Percentiles rank a stretch among this genome's conserved stretches.
These are phyloP conservation scores for Chrysaora quinquecirrha DNA, from an alignment of 30 jellyfish, hydroid and myxozoan genomes.

Conservation along the genomic window DNA sequence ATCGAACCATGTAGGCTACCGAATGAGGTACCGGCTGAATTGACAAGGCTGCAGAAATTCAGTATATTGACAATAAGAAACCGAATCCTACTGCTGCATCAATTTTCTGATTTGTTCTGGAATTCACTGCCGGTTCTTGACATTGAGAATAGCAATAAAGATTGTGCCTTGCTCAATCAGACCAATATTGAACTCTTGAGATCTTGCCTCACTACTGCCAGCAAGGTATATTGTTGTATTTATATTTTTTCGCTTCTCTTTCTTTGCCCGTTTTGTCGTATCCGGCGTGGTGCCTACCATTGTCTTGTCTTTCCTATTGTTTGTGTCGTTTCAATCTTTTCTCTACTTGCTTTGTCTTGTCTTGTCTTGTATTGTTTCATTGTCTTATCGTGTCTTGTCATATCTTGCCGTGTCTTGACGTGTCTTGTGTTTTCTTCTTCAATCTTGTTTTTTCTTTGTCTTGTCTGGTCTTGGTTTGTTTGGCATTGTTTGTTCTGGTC, in stretches of 20 bases:
- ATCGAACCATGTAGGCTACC: conserved; percentile 77
- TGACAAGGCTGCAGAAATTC: conserved; percentile 69
- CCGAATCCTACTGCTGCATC: conserved; percentile 72
- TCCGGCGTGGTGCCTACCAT: too few relatives aligned
- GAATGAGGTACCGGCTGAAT: conserved; percentile 71
- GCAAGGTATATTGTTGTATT: conserved; percentile 69
- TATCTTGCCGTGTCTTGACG: not conserved
- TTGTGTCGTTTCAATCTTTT: too few relatives aligned
- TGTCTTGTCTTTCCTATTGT: too few relatives aligned
- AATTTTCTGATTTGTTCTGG: conserved; percentile 77
- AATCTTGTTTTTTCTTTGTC: not conserved
- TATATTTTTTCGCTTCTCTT: not conserved
- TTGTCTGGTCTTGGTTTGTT: too few relatives aligned
- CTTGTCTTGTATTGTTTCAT: too few relatives aligned
- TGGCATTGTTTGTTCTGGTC: too few relatives aligned
- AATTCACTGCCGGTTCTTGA: conserved; percentile 67
- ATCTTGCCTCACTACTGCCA: conserved; percentile 44
- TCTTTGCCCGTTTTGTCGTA: not conserved
- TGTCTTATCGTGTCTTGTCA: not conserved
- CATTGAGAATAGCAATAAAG: conserved; percentile 16
- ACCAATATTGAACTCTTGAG: conserved; percentile 54
- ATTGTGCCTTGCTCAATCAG: conserved; percentile 29
- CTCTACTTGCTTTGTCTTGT: too few relatives aligned
- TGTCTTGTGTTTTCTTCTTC: not conserved
- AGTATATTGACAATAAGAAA: conserved; percentile 72